These are phyloP conservation scores for Natator depressus DNA, from an alignment of 2,113 vertebrate species.

Conservation along the genomic window DNA sequence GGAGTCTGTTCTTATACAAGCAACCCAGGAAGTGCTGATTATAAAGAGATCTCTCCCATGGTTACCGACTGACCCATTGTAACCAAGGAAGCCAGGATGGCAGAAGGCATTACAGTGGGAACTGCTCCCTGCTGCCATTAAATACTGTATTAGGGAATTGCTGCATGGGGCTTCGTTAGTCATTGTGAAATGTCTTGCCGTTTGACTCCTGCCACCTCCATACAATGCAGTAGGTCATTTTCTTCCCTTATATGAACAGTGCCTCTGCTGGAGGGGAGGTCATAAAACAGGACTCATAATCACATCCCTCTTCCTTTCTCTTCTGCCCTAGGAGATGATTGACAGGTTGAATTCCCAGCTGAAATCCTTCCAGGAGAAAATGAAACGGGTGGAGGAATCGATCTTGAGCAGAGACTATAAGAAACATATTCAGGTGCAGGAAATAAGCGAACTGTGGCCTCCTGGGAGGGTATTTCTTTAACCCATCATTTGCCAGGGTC, in stretches of 20 bases:
- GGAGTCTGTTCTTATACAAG: neutral
- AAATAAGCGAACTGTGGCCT: neutral
- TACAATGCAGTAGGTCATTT: neutral
- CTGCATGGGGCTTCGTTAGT: neutral
- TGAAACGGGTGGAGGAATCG: constrained; percentile 84
- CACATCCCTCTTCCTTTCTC: neutral
- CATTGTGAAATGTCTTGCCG: neutral
- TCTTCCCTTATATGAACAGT: neutral
- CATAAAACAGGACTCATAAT: neutral
- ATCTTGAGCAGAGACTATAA: constrained; percentile 87
- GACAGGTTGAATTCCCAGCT: constrained; percentile 80
- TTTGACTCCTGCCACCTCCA: neutral
- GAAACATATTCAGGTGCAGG: constrained; percentile 84
- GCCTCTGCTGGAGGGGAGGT: neutral
- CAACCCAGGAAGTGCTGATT: neutral
- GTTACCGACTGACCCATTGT: neutral
- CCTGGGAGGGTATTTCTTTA: neutral
- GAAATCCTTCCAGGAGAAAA: constrained; percentile 84
- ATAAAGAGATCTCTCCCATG: neutral
- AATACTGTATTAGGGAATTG: neutral
- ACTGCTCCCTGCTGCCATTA: neutral
- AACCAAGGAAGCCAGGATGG: neutral
- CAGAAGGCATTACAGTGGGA: neutral
- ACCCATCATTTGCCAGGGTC: neutral
- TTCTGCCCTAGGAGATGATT: constrained; percentile 76